A percentile compares a stretch with the other conserved stretches of the same genome.
Conservation (phyloP, 1,140 invertebrate species). For the Harlomillsia oculata region DNA sequence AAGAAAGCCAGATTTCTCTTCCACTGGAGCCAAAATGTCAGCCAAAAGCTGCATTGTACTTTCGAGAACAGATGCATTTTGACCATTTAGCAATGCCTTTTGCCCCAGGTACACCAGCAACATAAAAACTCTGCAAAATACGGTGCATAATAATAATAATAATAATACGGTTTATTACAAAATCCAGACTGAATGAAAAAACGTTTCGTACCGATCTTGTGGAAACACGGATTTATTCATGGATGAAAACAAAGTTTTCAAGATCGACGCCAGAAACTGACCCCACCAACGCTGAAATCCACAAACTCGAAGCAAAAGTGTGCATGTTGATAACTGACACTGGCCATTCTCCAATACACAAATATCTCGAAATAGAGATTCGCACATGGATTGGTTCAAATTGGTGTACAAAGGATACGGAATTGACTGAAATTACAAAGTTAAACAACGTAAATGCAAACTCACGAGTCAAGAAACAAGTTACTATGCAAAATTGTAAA, state of each 20-base stretch:
- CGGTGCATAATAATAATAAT: too few species aligned
- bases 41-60: constrained; percentile 42
- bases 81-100: constrained; percentile 58
- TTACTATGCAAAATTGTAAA: not conserved
- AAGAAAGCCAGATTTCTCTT: constrained; percentile 26
- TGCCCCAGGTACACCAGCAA: constrained; percentile 75
- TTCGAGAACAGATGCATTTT: constrained; percentile 42
- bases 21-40: constrained; percentile 42
- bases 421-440: constrained; percentile 38
- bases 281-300: constrained; percentile 77
- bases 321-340: constrained; percentile 60
- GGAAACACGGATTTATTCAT: constrained; percentile 67
- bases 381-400: constrained; percentile 52
- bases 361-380: constrained; percentile 57
- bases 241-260: constrained; percentile 66
- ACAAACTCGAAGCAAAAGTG: constrained; percentile 68
- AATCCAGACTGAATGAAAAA: too few species aligned
- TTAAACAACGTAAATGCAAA: constrained; percentile 10
- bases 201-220: constrained; percentile 60
- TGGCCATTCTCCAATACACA: constrained; percentile 54
- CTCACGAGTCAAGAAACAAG: not conserved
- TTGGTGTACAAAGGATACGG: constrained; percentile 46
- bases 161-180: too few species aligned
- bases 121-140: constrained; percentile 65
- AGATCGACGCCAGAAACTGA: constrained; percentile 67